A percentile compares a stretch with the other conserved stretches of the same genome.
Evolutionary conservation across 2,113 vertebrate genomes (phyloP).

Genomic region (Corythaixoides concolor): DNA sequence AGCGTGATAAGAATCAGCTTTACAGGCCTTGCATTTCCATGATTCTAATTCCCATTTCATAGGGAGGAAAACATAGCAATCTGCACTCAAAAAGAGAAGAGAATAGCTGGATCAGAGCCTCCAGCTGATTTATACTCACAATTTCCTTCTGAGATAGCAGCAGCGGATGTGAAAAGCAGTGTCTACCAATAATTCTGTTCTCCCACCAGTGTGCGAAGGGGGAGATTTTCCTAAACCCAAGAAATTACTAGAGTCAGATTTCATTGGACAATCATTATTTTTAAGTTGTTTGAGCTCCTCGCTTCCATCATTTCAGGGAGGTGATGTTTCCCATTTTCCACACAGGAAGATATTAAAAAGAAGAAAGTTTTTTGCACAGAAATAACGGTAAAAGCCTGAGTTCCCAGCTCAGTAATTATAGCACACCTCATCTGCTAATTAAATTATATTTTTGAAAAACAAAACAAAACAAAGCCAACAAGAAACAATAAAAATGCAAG

Average conservation of each 20-base stretch:
- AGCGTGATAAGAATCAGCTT: constrained; percentile 38
- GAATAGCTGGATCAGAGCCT: constrained; percentile 32
- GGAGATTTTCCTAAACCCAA: neutral
- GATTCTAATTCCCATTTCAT: constrained; percentile 29
- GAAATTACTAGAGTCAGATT: neutral
- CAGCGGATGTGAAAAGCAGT: neutral
- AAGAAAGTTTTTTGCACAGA: neutral
- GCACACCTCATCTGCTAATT: neutral
- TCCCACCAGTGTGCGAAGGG: neutral
- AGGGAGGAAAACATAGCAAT: constrained; percentile 50
- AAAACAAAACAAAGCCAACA: neutral
- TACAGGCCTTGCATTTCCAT: constrained; percentile 40
- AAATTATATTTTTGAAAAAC: neutral
- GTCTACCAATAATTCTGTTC: constrained; percentile 21
- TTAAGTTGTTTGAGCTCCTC: neutral
- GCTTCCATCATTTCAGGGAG: neutral
- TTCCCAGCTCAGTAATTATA: neutral
- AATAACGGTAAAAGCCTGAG: neutral
- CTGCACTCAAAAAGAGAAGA: constrained; percentile 21
- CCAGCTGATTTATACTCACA: constrained; percentile 54
- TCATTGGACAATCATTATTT: neutral
- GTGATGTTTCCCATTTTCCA: neutral
- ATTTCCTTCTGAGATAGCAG: constrained; percentile 45
- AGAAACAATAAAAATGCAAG: neutral
- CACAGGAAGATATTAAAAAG: neutral